phyloP scores from a whole-genome alignment of 2,113 vertebrate genomes.

The Hippolais icterina region DNA sequence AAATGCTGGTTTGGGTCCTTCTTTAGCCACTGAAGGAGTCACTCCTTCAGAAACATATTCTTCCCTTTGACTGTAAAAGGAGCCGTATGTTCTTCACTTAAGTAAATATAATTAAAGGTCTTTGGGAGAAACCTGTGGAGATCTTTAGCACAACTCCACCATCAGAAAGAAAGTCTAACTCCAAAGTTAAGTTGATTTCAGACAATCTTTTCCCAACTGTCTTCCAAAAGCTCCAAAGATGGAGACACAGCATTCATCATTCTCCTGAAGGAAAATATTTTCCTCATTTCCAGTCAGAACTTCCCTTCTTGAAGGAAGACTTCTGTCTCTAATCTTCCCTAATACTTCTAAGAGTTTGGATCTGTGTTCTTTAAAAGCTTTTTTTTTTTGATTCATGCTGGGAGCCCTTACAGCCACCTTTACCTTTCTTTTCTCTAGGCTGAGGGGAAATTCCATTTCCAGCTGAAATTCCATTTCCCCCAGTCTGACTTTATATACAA shows the following conservation, averaged over 20 bases:
- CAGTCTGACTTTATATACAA: neutral
- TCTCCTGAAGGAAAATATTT: neutral
- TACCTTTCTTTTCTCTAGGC: neutral
- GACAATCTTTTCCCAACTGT: neutral
- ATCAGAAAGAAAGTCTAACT: neutral
- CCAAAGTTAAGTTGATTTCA: neutral
- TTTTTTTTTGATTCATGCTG: neutral
- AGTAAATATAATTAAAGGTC: neutral
- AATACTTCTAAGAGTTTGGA: neutral
- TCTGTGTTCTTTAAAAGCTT: neutral
- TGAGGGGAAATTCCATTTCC: neutral
- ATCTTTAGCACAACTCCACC: neutral
- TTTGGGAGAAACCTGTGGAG: neutral
- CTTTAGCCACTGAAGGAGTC: neutral
- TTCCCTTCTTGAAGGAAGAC: neutral
- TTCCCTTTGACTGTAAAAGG: neutral
- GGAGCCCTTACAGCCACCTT: neutral
- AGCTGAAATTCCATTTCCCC: neutral
- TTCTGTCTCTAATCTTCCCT: neutral
- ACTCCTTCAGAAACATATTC: neutral
- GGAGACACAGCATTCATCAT: neutral
- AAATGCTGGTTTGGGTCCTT: neutral
- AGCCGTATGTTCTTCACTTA: neutral
- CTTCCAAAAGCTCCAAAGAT: neutral
- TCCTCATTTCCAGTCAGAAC: neutral